Evolutionary conservation across 2,797 vertebrate species (phyloP), one percentile per base, ranked within the genome.

Genomic region (Danio jaintianensis): DNA sequence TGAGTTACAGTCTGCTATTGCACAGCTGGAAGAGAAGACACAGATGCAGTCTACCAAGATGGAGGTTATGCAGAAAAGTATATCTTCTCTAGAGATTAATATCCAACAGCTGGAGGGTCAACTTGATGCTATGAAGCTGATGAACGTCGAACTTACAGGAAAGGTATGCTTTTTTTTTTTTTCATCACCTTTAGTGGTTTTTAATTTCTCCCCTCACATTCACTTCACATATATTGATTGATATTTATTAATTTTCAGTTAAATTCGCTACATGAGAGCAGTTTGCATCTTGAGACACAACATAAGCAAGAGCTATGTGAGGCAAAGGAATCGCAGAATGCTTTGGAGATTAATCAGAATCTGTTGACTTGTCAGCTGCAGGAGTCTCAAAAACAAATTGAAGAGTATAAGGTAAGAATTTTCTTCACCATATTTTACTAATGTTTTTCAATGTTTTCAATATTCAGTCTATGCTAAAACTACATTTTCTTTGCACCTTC

Each of bases 111-210:
- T 92, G 50, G 87, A 93, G 82, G 85, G 91, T 29, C 86, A 96
- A 13, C 68, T 96, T 61, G 90, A 94, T 61, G 83, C 80, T 55
- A 79, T 88, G 29, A 86, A 87, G 52, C 6, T 29, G 71, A 91
- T 93, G 45, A 90, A 93, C 11, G n/a, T 29, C 0, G 84, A 91
- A 45, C 91, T 96, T 48, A 86, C 71, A 66, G 70, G 93, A 85
- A 93, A 95, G 94, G 96, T 97, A 92, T 85, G 75, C n/a, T n/a
- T n/a, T n/a, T n/a, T 73, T 79, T 2, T 38, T 18, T 3, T n/a
- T n/a, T n/a, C 29, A 29, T 22, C 47, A 59, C 8, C 29, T 73
- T n/a, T 22, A 52, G 15, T 15, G 11, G 22, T 67, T 20, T 7
- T 62, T 38, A 22, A 45, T 9, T 63, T 61, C 4, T 16, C n/a